Evolutionary conservation across 2,113 vertebrate species (phyloP).

Genomic region (Menidia beryllina): DNA sequence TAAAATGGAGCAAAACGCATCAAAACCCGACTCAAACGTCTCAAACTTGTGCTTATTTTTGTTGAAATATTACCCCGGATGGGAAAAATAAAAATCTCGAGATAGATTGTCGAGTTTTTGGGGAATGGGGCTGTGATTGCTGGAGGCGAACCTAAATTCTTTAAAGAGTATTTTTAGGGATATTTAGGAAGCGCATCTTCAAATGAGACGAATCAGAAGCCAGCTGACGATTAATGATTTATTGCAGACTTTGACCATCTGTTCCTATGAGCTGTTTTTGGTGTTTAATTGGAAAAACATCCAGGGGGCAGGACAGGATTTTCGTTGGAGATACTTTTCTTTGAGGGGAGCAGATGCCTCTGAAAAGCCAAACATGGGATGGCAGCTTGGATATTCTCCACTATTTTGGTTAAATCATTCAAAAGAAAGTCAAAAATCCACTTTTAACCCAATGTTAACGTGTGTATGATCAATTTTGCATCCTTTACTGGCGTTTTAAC

Average conservation of each 20-base stretch:
- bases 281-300: conserved; percentile 55
- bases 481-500: too few species aligned
- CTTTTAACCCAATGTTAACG: conserved; percentile 4
- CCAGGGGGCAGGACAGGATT: conserved; percentile 34
- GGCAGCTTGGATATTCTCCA: conserved; percentile 3
- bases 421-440: too few species aligned
- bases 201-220: conserved; percentile 39
- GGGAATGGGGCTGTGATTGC: conserved; percentile 10
- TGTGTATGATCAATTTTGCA: too few species aligned
- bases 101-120: conserved; percentile 31
- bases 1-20: conserved; percentile 18
- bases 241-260: conserved; percentile 51
- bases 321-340: conserved; percentile 23
- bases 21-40: conserved; percentile 15
- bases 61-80: conserved; percentile 37
- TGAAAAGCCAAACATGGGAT: conserved; percentile 1
- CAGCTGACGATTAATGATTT: conserved; percentile 51
- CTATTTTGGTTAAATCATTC: conserved; percentile 16
- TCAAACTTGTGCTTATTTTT: conserved; percentile 34
- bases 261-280: conserved; percentile 41
- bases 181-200: conserved; percentile 17
- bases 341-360: background rate
- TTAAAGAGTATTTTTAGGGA: background rate
- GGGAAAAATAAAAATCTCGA: conserved; percentile 17
- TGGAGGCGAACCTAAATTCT: conserved; percentile 16